Percentiles rank a stretch among this genome's conserved stretches.
Conservation (phyloP, 2,888 invertebrate species). For the Clitarchus hookeri region DNA sequence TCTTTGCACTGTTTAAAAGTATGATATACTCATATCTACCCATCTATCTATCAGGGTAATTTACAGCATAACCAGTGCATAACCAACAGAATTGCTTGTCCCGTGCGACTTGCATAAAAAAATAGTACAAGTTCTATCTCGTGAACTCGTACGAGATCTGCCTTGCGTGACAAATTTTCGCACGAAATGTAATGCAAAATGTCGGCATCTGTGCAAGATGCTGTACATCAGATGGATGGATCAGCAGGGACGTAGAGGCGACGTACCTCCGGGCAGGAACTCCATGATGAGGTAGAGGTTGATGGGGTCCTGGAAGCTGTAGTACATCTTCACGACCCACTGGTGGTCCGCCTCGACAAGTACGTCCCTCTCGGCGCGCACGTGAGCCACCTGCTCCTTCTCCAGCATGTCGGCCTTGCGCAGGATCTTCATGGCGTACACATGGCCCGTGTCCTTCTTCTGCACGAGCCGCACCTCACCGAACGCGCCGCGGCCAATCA, state of each 20-base stretch:
- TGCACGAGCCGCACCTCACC: constrained; percentile 97
- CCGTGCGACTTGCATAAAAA: too few species aligned
- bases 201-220: too few species aligned
- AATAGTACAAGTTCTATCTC: too few species aligned
- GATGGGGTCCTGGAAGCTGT: constrained; percentile 96
- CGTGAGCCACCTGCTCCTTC: constrained; percentile 98
- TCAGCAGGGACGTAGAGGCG: not conserved
- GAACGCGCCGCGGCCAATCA: constrained; percentile 88
- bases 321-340: constrained; percentile 99
- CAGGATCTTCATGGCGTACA: constrained; percentile 99
- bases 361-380: constrained; percentile 96
- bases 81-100: too few species aligned
- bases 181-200: too few species aligned
- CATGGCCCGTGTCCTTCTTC: constrained; percentile 99
- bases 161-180: too few species aligned
- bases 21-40: too few species aligned
- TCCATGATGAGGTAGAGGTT: constrained; percentile 99
- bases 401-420: constrained; percentile 99
- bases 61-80: too few species aligned
- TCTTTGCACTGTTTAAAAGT: too few species aligned
- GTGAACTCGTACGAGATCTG: too few species aligned
- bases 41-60: too few species aligned
- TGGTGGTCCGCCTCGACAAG: constrained; percentile 99
- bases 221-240: too few species aligned
- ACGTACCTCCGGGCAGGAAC: constrained; percentile 91